Base-by-base conservation (phyloP, 1,140 invertebrate genomes). In the Radopholus similis region DNA sequence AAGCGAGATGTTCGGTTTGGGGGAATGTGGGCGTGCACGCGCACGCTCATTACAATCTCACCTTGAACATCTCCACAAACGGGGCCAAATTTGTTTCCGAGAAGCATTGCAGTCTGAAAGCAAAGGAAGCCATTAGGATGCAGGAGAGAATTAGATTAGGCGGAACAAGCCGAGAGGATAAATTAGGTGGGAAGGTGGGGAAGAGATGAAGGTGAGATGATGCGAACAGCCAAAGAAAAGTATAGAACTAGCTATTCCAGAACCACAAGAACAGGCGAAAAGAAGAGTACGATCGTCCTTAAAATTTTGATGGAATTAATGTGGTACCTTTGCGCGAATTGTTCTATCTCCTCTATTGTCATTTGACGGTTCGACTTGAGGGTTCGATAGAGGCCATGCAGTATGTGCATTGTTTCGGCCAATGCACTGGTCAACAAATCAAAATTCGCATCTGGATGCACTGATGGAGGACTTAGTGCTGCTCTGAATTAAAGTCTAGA, bases 61-160 rank as follows among this genome's bases (percentile, higher is more conserved):
- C 63, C 58, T 80, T 80, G 64, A 81, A 80, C 13, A 81, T 59
- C 26, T 80, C 81, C 51, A 80, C 77, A 55, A 83, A 82, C 28
- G 78, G 78, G 47, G 62, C 66, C 26, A 80, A 54, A n/a, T 65
- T 34, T 35, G 75, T 37, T 53, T 76, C 71, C 5, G 71, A 73
- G 58, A 76, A 72, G 30, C 23, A 37, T 34, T 76, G 71, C 8
- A 72, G 47, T 18, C 71, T 72, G 15, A 56, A 21, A 51, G 30
- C 21, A 49, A 47, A 18, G 18, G 13, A 8, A 6, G 6, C 15
- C 11, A 59, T 59, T 44, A 6, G 44, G n/a, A 47, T 5, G 26
- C 26, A 23, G n/a, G n/a, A 47, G 26, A 47, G 26, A 47, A 47
- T 47, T 5, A 47, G 26, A n/a, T 47, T 47, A 47, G n/a, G n/a